Evolutionary conservation across 2,888 invertebrate genomes (phyloP).

Genomic region (Cephus pygmeus): DNA sequence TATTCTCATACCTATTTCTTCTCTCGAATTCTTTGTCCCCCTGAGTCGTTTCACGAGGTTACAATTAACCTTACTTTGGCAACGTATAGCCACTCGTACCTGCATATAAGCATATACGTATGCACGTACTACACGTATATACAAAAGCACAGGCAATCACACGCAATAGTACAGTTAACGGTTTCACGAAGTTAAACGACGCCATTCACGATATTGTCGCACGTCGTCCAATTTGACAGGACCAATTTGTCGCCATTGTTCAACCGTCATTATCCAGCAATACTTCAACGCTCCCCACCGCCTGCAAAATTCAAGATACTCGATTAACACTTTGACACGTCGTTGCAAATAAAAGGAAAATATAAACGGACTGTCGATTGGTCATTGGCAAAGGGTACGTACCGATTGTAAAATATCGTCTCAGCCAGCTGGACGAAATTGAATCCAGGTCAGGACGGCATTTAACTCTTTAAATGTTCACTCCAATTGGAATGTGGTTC

Average conservation of each 20-base stretch:
- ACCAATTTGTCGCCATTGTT: conserved; percentile 15
- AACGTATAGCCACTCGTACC: not conserved
- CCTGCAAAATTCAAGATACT: not conserved
- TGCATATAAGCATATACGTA: not conserved
- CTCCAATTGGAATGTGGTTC: not conserved
- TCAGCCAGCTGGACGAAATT: not conserved
- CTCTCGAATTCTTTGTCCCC: too few species aligned
- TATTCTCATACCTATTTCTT: not conserved
- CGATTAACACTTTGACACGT: not conserved
- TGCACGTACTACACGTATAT: not conserved
- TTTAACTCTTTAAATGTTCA: not conserved
- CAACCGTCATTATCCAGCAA: not conserved
- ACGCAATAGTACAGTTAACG: not conserved
- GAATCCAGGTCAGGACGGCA: not conserved
- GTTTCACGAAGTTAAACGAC: not conserved
- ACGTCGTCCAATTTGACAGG: conserved; percentile 11
- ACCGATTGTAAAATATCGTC: not conserved
- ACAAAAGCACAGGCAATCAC: not conserved
- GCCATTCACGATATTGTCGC: not conserved
- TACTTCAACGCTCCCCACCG: not conserved
- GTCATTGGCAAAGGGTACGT: not conserved
- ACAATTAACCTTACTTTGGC: not conserved
- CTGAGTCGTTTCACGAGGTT: not conserved
- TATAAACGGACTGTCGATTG: not conserved
- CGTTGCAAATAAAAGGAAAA: not conserved